Conservation (phyloP, 2,888 invertebrate species). For the Drosophila maculinotata region DNA sequence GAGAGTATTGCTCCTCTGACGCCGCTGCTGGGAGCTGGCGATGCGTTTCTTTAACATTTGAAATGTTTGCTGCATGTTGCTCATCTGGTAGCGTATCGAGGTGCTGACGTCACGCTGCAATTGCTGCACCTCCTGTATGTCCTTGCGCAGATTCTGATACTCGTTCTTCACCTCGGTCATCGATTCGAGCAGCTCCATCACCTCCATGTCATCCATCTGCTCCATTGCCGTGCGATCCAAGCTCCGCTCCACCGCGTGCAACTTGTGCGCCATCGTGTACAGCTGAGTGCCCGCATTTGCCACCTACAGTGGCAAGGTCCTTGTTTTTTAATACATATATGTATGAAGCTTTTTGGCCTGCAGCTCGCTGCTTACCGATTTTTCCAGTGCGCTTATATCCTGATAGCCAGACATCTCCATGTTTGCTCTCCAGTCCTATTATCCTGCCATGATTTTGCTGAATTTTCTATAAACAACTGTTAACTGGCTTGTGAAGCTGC, state of each 20-base stretch:
- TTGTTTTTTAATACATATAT: background rate
- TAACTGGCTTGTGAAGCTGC: too few species aligned
- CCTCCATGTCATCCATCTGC: constrained; percentile 87
- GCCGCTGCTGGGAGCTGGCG: constrained; percentile 82
- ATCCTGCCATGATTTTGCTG: constrained; percentile 33
- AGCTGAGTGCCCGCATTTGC: constrained; percentile 90
- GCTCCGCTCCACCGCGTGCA: constrained; percentile 89
- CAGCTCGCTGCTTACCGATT: constrained; percentile 69
- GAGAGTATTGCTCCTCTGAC: constrained; percentile 22
- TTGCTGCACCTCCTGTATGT: constrained; percentile 92
- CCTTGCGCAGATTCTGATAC: constrained; percentile 91
- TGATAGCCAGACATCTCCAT: constrained; percentile 77
- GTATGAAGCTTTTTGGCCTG: constrained; percentile 1
- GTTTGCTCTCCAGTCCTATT: constrained; percentile 22
- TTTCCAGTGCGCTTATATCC: constrained; percentile 81
- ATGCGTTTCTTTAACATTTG: constrained; percentile 90
- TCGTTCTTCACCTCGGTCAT: constrained; percentile 92
- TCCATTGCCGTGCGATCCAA: constrained; percentile 79
- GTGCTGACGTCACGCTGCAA: constrained; percentile 91
- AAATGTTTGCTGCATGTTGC: constrained; percentile 89
- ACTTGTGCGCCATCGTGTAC: constrained; percentile 90
- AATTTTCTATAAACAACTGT: constrained; percentile 1
- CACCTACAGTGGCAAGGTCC: constrained; percentile 86
- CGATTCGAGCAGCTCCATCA: constrained; percentile 90
- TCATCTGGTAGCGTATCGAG: constrained; percentile 90